Evolutionary conservation across 2,888 invertebrate species (phyloP).

Genomic region (Cataglyphis livida): DNA sequence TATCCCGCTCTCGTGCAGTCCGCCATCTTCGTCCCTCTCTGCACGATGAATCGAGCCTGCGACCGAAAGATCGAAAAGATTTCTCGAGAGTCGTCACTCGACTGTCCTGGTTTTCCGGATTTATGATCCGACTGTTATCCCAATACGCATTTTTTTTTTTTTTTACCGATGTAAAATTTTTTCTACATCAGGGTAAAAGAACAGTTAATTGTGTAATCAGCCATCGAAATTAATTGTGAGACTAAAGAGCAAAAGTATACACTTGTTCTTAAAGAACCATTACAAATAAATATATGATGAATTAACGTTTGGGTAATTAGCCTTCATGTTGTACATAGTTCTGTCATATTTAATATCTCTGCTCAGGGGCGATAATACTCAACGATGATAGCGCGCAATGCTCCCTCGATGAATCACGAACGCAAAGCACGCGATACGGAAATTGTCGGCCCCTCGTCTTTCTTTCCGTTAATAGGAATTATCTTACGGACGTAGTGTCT

Average conservation of each 20-base stretch:
- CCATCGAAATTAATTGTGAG: neutral
- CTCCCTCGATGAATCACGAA: neutral
- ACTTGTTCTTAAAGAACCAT: neutral
- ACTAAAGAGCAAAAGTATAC: neutral
- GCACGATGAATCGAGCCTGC: conserved; percentile 57
- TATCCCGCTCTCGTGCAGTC: neutral
- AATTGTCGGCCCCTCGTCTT: conserved; percentile 19
- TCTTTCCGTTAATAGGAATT: conserved; percentile 49
- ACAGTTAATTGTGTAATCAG: neutral
- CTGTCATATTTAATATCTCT: neutral
- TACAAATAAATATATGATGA: neutral
- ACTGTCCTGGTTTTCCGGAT: conserved; percentile 20
- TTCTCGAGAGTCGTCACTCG: conserved; percentile 32
- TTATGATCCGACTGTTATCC: conserved; percentile 8
- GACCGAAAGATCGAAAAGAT: conserved; percentile 60
- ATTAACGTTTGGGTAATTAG: neutral
- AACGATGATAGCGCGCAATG: conserved; percentile 22
- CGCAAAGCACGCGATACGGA: conserved; percentile 39
- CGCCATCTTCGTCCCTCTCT: conserved; percentile 3
- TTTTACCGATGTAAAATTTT: neutral
- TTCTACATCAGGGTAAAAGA: neutral
- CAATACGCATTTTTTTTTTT: neutral
- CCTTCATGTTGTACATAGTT: neutral
- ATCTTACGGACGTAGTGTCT: conserved; percentile 51
- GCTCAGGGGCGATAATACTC: neutral